Conservation (phyloP, 1,140 invertebrate genomes). For the Drosophila dunni region DNA sequence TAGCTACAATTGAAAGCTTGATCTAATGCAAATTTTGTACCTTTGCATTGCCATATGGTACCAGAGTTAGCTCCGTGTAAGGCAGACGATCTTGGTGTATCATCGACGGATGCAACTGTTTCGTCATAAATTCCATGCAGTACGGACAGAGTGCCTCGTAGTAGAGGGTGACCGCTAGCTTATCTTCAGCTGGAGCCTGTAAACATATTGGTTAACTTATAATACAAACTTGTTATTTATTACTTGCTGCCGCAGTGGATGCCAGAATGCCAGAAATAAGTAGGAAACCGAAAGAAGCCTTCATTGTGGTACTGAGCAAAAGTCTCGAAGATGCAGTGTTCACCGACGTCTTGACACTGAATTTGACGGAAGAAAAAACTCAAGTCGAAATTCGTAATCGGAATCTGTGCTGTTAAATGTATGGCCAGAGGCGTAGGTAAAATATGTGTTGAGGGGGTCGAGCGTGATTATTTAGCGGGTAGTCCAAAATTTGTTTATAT, state of each 20-base stretch:
- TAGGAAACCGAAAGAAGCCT: neutral
- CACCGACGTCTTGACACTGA: conserved; percentile 23
- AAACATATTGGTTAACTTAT: neutral
- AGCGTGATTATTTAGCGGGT: too few species aligned
- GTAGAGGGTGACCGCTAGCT: conserved; percentile 65
- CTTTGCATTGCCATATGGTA: conserved; percentile 79
- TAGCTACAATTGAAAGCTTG: neutral
- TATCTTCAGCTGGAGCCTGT: conserved; percentile 37
- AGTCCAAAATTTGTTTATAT: too few species aligned
- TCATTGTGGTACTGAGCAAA: conserved; percentile 10
- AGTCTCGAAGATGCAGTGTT: neutral
- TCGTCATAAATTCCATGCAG: conserved; percentile 69
- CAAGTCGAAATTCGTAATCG: conserved; percentile 23
- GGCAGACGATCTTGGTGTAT: conserved; percentile 40
- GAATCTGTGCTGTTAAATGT: conserved; percentile 2
- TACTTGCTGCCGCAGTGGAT: conserved; percentile 7
- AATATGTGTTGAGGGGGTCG: neutral
- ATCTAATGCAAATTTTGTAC: conserved; percentile 7
- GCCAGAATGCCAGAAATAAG: neutral
- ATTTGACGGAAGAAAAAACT: conserved; percentile 1
- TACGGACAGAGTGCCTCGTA: conserved; percentile 79
- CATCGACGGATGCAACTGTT: conserved; percentile 64
- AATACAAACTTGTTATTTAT: neutral
- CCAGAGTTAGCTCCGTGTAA: conserved; percentile 61
- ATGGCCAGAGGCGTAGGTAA: conserved; percentile 12